Evolutionary conservation across 2,888 invertebrate genomes (phyloP).

Genomic region (Chrysopilus asiliformis): DNA sequence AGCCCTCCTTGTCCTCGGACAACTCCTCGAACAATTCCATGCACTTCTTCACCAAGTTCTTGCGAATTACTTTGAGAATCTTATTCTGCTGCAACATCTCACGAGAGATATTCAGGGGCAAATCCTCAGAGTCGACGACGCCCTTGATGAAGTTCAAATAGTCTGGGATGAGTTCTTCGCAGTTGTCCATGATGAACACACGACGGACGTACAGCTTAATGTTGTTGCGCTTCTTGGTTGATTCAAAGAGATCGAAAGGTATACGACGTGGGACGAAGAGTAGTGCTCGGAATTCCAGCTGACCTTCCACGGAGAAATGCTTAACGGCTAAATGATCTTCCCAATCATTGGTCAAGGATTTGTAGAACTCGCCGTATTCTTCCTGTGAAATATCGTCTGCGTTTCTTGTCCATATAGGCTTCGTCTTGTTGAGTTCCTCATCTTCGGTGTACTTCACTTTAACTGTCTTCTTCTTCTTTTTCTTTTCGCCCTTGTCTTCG

Average conservation of each 20-base stretch:
- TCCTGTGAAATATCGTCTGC: slow-evolving; percentile 93
- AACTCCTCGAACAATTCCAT: slow-evolving; percentile 93
- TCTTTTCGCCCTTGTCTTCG: slow-evolving; percentile 53
- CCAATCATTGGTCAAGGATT: slow-evolving; percentile 95
- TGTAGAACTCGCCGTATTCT: slow-evolving; percentile 97
- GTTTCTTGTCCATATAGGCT: slow-evolving; percentile 95
- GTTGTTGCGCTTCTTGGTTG: slow-evolving; percentile 96
- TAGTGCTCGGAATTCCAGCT: slow-evolving; percentile 86
- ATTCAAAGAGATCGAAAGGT: slow-evolving; percentile 96
- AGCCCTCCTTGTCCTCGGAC: slow-evolving; percentile 92
- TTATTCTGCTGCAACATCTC: slow-evolving; percentile 99
- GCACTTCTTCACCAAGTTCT: slow-evolving; percentile 98
- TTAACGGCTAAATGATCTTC: slow-evolving; percentile 95
- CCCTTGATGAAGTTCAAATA: slow-evolving; percentile 94
- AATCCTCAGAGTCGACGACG: slow-evolving; percentile 97
- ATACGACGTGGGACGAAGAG: slow-evolving; percentile 85
- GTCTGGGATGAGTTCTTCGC: slow-evolving; percentile 98
- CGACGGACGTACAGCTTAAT: slow-evolving; percentile 95
- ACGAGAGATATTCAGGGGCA: slow-evolving; percentile 96
- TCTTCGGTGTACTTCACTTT: slow-evolving; percentile 97
- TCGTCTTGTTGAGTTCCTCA: slow-evolving; percentile 96
- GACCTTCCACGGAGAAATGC: slow-evolving; percentile 88
- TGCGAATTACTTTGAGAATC: slow-evolving; percentile 96
- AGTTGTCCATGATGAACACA: slow-evolving; percentile 99
- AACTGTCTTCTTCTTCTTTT: slow-evolving; percentile 92